Evolutionary conservation across 2,113 vertebrate genomes (phyloP).

Genomic region (Ivindomyrus marchei): DNA sequence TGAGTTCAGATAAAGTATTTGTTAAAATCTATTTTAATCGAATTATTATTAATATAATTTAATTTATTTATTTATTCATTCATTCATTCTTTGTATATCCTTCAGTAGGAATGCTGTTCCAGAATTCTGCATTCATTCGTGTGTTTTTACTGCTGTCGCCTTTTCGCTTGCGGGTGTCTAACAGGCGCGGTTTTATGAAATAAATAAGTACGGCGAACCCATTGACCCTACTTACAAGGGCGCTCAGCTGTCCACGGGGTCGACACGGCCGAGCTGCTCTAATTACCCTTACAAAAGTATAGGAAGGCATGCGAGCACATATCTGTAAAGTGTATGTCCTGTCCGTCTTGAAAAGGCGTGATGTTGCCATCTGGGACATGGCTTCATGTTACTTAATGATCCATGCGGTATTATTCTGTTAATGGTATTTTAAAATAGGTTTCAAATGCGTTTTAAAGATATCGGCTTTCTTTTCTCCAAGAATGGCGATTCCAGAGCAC

Average conservation of each 20-base stretch:
- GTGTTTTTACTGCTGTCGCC: background rate
- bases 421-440: background rate
- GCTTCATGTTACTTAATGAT: conserved; percentile 2
- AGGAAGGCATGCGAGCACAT: conserved; percentile 53
- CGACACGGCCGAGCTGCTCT: conserved; percentile 60
- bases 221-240: conserved; percentile 54
- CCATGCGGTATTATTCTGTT: background rate
- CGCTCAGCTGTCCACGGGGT: conserved; percentile 58
- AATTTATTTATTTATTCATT: background rate
- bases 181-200: conserved; percentile 15
- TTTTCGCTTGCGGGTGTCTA: background rate
- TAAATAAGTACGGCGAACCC: conserved; percentile 56
- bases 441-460: background rate
- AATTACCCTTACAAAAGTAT: conserved; percentile 62
- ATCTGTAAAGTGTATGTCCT: conserved; percentile 45
- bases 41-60: background rate
- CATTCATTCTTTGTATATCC: background rate
- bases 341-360: conserved; percentile 8
- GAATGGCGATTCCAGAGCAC: background rate
- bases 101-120: background rate
- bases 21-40: background rate
- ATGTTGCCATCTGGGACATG: background rate
- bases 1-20: background rate
- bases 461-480: background rate
- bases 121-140: background rate